Evolutionary conservation across 2,113 vertebrate species (phyloP), one percentile per base, ranked within the genome.

Genomic region (Ibidorhyncha struthersii): DNA sequence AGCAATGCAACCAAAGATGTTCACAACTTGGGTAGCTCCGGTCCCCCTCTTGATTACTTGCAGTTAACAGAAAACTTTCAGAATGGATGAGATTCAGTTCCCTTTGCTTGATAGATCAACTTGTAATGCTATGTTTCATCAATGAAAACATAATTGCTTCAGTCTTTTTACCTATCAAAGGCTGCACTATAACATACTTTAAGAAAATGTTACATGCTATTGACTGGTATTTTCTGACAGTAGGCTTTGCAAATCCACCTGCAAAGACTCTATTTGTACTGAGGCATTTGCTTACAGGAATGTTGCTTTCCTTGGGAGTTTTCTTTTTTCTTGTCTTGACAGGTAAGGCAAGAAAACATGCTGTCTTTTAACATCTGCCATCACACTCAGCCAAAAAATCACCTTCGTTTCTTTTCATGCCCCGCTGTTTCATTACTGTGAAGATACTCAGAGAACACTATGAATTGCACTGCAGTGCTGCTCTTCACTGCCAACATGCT

Each of bases 361-460:
- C 90, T 87, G 91, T 65, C 82, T 95, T 93, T 93, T 93, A 94
- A 90, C 79, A 92, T 77, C 92, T 88, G 90, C 85, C 93, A 77
- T 56, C 62, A 70, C 55, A 69, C 41, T 80, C 66, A 88, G 79
- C 45, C 53, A 92, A 93, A 96, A 82, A 8, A 56, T 71, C 55
- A 84, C 73, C 82, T 52, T 77, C 27, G 62, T 79, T 95, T 89
- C 58, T 90, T 88, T 86, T 83, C 79, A 88, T 80, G 53, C 10
- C 92, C 74, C 77, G 84, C 81, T 97, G 94, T 82, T 92, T 90
- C 63, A 89, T 93, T 94, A 80, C 85, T 62, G 72, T 62, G 78
- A 73, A 82, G 73, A 79, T 65, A 62, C 43, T 78, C 52, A 45
- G 82, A 77, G 71, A 95, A 74, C 63, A 53, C 72, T 55, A 62